Evolutionary conservation across 2,888 invertebrate species (phyloP).

Genomic region (Oscheius myriophilus): DNA sequence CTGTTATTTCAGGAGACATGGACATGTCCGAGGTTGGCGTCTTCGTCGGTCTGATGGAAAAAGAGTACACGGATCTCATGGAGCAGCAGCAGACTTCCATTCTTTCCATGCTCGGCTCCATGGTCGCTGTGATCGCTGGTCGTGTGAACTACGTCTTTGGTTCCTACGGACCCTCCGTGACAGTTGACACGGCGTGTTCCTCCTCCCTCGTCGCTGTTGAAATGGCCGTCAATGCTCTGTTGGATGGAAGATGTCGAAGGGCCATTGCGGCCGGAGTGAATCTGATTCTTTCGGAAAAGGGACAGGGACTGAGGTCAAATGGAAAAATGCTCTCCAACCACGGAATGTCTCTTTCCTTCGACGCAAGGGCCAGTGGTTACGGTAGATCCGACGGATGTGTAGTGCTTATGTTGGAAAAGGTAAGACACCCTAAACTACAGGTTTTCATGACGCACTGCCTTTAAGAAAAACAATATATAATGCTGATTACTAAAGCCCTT

Average conservation of each 20-base stretch:
- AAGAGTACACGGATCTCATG: conserved; percentile 62
- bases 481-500: background rate
- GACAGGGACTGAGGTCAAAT: conserved; percentile 57
- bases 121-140: conserved; percentile 59
- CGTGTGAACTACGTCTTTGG: conserved; percentile 60
- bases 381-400: conserved; percentile 71
- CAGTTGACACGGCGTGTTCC: conserved; percentile 95
- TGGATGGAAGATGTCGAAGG: conserved; percentile 86
- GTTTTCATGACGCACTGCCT: background rate
- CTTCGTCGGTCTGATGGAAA: conserved; percentile 68
- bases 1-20: conserved; percentile 20
- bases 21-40: conserved; percentile 49
- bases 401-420: conserved; percentile 67
- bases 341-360: conserved; percentile 70
- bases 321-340: conserved; percentile 68
- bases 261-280: conserved; percentile 87
- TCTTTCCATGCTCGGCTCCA: conserved; percentile 57
- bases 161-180: conserved; percentile 81
- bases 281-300: conserved; percentile 73
- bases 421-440: background rate
- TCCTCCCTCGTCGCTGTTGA: conserved; percentile 92
- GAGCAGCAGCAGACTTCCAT: conserved; percentile 40
- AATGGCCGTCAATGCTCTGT: conserved; percentile 78
- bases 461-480: background rate
- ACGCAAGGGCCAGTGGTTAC: conserved; percentile 70